phyloP scores from a whole-genome alignment of 2,113 vertebrate genomes.

The Shinisaurus crocodilurus region DNA sequence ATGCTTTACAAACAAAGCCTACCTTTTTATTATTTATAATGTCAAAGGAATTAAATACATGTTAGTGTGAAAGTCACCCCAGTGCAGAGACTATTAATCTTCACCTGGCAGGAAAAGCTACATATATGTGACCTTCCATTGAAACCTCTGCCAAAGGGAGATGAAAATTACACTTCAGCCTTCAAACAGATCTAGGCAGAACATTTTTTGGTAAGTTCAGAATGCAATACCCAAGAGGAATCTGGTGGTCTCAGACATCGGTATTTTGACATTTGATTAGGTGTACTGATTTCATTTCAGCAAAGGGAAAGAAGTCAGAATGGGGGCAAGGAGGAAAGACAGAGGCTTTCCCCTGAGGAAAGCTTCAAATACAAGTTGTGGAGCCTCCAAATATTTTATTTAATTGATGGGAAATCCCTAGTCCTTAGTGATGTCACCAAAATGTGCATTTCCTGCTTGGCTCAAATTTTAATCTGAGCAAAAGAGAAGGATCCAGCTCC shows the following conservation, averaged over 20 bases:
- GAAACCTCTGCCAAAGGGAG: background rate
- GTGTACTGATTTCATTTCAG: background rate
- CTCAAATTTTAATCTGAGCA: background rate
- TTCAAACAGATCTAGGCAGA: background rate
- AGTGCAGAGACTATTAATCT: constrained; percentile 2
- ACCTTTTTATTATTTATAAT: constrained; percentile 10
- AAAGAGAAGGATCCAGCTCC: background rate
- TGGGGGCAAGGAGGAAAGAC: background rate
- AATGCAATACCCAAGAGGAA: background rate
- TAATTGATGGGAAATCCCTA: background rate
- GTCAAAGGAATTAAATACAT: background rate
- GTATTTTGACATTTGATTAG: background rate
- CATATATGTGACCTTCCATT: background rate
- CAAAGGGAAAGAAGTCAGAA: background rate
- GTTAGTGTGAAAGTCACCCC: constrained; percentile 9
- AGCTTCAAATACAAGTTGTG: background rate
- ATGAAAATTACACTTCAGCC: background rate
- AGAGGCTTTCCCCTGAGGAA: background rate
- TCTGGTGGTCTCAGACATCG: background rate
- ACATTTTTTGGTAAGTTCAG: background rate
- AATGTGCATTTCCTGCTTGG: background rate
- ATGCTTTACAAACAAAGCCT: background rate
- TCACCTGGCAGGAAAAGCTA: background rate
- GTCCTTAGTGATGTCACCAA: background rate
- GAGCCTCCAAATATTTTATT: background rate